phyloP scores from a whole-genome alignment of 64 coral and sea anemone species.

The Actinia equina region DNA sequence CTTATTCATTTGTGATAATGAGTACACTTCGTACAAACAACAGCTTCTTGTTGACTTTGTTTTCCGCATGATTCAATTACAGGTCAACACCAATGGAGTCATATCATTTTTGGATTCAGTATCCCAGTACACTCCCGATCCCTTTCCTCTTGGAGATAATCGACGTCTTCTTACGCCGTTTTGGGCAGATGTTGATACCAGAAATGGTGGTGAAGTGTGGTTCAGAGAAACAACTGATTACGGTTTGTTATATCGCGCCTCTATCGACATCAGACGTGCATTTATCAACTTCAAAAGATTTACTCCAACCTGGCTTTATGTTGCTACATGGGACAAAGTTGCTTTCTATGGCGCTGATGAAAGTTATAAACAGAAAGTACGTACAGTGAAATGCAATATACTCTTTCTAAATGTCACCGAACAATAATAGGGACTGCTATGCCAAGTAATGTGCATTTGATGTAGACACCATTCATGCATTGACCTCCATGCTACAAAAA shows the following conservation, averaged over 20 bases:
- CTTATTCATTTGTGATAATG: not conserved
- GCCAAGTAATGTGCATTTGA: too few relatives aligned
- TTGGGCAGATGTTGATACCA: constrained; percentile 71
- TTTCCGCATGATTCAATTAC: not conserved
- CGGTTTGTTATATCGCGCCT: constrained; percentile 23
- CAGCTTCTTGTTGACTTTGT: not conserved
- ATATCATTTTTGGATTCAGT: constrained; percentile 39
- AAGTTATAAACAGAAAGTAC: not conserved
- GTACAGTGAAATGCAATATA: too few relatives aligned
- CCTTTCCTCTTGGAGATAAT: constrained; percentile 49
- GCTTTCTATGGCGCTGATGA: constrained; percentile 45
- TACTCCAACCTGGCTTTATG: too few relatives aligned
- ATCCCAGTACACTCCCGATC: constrained; percentile 51
- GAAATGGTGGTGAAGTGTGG: constrained; percentile 46
- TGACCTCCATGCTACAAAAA: too few relatives aligned
- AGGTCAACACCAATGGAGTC: constrained; percentile 72
- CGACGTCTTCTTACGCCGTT: constrained; percentile 68
- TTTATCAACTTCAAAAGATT: constrained; percentile 36
- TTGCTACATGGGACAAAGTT: constrained; percentile 64
- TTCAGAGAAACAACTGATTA: constrained; percentile 55
- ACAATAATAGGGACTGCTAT: too few relatives aligned
- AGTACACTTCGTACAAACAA: not conserved
- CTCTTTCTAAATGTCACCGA: too few relatives aligned
- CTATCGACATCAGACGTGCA: constrained; percentile 33
- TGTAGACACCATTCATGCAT: too few relatives aligned